Evolutionary conservation across 2,113 vertebrate species (phyloP), one percentile per base, ranked within the genome.

Genomic region (Cyphomyrus plagiostoma): DNA sequence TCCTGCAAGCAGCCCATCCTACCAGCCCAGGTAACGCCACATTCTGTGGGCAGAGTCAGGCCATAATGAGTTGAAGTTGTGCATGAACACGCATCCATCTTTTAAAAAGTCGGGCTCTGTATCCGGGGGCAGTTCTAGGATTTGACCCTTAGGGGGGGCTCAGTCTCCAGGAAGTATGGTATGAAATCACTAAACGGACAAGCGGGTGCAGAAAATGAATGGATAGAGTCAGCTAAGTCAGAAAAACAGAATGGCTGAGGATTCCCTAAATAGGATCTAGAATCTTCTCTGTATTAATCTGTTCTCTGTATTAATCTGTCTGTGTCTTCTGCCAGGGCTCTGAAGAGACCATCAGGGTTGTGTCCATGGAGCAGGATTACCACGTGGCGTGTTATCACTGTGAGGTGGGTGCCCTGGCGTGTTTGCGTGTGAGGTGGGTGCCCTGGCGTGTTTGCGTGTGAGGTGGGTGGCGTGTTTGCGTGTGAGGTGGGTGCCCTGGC

Each of bases 341-440:
- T 0, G 98, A 98, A 93, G 98, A 99, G 91, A 99, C 98, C 88
- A 98, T 99, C 90, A 96, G 98, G 15, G 98, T 99, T 77, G 98
- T 99, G 88, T 99, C 98, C 2, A 99, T 99, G 98, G 98, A 99
- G 95, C 99, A 97, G 92, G 98, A 99, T 93, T 99, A 99, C 93
- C 98, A 99, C 0, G 97, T 99, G 94, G 98, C 98, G 66, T 99
- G 98, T 89, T 99, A 99, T 90, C 98, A 99, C 96, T 99, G 98
- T 26, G 98, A 99, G 98, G 98, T 99, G 92, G 96, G 96, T 15
- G 3, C 0, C 5, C 5, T n/a, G 15, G 30, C 4, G 35, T 42
- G 86, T 45, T 58, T 10, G 48, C 9, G 0, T 48, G 46, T 48
- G 35, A 35, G 35, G 35, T 35, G 1, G 35, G 35, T 35, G 35